Evolutionary conservation across 2,888 invertebrate genomes (phyloP).

Genomic region (Microdon myrmicae): DNA sequence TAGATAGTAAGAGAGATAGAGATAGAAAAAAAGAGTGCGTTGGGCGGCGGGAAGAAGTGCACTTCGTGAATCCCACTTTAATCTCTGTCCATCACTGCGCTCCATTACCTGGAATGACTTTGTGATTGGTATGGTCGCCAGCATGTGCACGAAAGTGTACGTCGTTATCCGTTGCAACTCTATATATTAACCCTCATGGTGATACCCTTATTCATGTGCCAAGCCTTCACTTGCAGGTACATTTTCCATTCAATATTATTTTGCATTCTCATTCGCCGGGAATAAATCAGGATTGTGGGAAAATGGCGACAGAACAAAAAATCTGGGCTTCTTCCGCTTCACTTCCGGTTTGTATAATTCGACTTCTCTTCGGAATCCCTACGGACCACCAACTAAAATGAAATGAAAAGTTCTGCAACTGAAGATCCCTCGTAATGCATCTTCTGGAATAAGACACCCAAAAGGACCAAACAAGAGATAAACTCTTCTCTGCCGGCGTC

Average conservation of each 20-base stretch:
- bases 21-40: no score
- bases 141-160: no score
- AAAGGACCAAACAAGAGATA: constrained; percentile 29
- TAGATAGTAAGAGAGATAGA: no score
- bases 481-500: constrained; percentile 12
- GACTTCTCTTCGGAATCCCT: not conserved
- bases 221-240: constrained; percentile 21
- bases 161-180: constrained; percentile 26
- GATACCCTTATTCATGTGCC: constrained; percentile 17
- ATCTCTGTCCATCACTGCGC: no score
- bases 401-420: constrained; percentile 40
- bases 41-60: no score
- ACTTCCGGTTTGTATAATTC: not conserved
- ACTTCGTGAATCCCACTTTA: no score
- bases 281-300: constrained; percentile 29
- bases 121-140: constrained; percentile 40
- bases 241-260: constrained; percentile 33
- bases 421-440: constrained; percentile 37
- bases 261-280: constrained; percentile 12
- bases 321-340: constrained; percentile 12
- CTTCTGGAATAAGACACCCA: constrained; percentile 21
- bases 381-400: constrained; percentile 25
- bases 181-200: not conserved
- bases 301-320: constrained; percentile 16
- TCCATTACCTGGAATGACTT: constrained; percentile 47